Base-by-base conservation (phyloP, 2,888 invertebrate genomes). In the Lamproptera curius region DNA sequence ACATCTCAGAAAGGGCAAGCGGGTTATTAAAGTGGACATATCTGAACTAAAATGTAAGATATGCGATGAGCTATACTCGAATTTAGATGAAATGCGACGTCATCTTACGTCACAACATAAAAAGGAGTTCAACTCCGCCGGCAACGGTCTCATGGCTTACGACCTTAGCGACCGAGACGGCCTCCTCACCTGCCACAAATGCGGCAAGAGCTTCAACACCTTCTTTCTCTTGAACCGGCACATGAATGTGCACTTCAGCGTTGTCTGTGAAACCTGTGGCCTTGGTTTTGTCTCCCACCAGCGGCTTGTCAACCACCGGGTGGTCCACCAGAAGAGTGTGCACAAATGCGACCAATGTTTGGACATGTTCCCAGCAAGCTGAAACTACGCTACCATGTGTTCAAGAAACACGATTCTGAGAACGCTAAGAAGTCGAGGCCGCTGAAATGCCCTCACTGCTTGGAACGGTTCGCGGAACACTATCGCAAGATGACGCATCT, bases 221-320 rank as follows among this genome's bases (percentile, higher is more conserved):
- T 86, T 86, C 55, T 85, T 84, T 42, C 62, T 83, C 10, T 54
- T 87, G 1, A 86, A 85, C 31, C 62, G 79, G 15, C 87, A 87
- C 53, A 87, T 87, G 86, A 87, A 87, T 36, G 85, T 63, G 0
- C 87, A 87, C 58, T 86, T 74, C 35, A 86, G 65, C 44, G 85
- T 86, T 0, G 85, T 85, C 1, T 87, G 87, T 49, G 87, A 87
- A 54, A 84, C 77, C 0, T 87, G 87, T 48, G 87, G 87, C 0
- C 55, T 83, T 4, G 83, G 87, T 0, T 87, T 87, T 53, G 81
- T 84, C 73, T 84, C 87, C 0, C 75, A 84, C 31, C 83, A 83
- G 16, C 67, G 87, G 0, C 54, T 87, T 1, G 73, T 77, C 5
- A 83, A 82, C 50, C 87, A 87, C 36, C 73, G 69, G 37, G 74